phyloP scores from a whole-genome alignment of 2,113 vertebrate species.

The Grus americana region DNA sequence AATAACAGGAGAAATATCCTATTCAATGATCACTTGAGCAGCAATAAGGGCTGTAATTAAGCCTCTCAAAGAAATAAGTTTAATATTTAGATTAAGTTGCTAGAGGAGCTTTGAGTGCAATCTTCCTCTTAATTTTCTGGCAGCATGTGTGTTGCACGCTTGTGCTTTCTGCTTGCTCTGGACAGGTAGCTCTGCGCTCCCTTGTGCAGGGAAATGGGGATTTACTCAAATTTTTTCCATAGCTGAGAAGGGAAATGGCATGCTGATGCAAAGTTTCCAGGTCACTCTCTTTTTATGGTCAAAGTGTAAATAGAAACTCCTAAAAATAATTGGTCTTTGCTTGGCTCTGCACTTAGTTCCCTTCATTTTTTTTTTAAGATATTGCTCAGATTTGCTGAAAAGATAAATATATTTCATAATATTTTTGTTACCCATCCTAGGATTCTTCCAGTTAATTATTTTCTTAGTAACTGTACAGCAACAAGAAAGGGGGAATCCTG shows the following conservation, averaged over 20 bases:
- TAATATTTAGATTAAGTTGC: conserved; percentile 56
- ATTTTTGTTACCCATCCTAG: not conserved
- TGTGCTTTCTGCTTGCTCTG: not conserved
- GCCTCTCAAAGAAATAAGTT: conserved; percentile 57
- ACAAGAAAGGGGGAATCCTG: not conserved
- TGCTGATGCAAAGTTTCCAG: not conserved
- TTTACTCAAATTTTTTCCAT: not conserved
- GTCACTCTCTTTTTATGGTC: conserved; percentile 36
- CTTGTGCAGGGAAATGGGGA: not conserved
- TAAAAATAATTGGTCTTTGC: conserved; percentile 38
- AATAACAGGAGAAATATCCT: conserved; percentile 39
- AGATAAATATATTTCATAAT: not conserved
- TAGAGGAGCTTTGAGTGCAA: conserved; percentile 2
- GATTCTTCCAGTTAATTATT: conserved; percentile 2
- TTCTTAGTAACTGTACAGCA: conserved; percentile 6
- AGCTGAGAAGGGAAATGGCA: conserved; percentile 37
- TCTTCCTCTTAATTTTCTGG: not conserved
- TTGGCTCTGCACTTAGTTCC: not conserved
- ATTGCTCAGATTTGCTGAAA: not conserved
- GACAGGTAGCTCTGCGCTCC: not conserved
- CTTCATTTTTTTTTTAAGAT: not conserved
- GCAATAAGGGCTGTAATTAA: conserved; percentile 66
- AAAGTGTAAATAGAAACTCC: conserved; percentile 22
- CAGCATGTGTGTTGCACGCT: not conserved
- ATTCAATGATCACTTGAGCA: conserved; percentile 22